These are phyloP conservation scores for Pseudanteris insignis DNA, from an alignment of 2,888 invertebrate species.

Conservation along the genomic window DNA sequence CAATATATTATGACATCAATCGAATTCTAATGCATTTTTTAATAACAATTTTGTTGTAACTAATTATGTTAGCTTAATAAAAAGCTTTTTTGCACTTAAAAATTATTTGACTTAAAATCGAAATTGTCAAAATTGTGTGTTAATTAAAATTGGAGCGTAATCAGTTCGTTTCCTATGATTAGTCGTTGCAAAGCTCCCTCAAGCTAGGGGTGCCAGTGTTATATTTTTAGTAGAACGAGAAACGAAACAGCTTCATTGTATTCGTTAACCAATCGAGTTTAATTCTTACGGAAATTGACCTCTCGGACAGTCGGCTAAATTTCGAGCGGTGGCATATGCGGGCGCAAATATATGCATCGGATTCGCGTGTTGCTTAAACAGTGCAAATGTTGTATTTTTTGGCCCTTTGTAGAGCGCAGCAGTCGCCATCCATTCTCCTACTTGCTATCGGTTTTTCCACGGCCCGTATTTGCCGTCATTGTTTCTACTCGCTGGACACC, in stretches of 20 bases:
- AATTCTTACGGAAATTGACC: slow-evolving; percentile 33
- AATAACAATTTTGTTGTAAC: too few species aligned
- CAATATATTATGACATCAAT: too few species aligned
- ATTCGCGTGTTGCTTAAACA: slow-evolving; percentile 53
- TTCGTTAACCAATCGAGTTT: slow-evolving; percentile 22
- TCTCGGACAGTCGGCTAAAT: slow-evolving; percentile 27
- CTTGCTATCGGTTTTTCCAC: slow-evolving; percentile 56
- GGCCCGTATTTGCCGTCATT: slow-evolving; percentile 63
- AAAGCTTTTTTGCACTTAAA: too few species aligned
- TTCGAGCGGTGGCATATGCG: slow-evolving; percentile 37
- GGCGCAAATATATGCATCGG: slow-evolving; percentile 35
- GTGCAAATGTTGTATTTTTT: slow-evolving; percentile 53
- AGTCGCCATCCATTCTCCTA: slow-evolving; percentile 56
- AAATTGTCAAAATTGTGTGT: too few species aligned
- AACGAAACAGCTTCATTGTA: slow-evolving; percentile 11
- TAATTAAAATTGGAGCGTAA: too few species aligned
- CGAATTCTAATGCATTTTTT: too few species aligned
- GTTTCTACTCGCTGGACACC: slow-evolving; percentile 52
- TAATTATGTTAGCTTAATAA: too few species aligned
- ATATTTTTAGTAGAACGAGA: too few species aligned
- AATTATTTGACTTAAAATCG: too few species aligned
- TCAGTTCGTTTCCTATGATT: too few species aligned
- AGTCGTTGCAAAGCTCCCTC: too few species aligned
- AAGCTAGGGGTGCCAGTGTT: too few species aligned
- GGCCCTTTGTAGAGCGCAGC: slow-evolving; percentile 57